Conservation (phyloP, 1,140 invertebrate genomes). For the Theocolax elegans region DNA sequence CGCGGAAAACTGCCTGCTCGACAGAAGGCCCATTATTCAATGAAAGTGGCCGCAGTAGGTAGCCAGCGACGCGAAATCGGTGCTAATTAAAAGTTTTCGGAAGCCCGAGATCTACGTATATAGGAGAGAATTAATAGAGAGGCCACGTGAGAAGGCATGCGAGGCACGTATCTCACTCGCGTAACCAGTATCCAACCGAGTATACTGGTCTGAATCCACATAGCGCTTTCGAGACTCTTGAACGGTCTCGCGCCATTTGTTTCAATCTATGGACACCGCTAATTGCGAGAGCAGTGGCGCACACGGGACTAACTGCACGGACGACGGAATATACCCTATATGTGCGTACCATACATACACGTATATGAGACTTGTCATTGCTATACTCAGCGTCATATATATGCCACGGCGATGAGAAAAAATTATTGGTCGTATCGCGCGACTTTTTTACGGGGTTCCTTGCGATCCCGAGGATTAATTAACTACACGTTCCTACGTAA, state of each 20-base stretch:
- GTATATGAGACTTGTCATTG: no score
- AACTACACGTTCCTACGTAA: no score
- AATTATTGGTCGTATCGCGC: not conserved
- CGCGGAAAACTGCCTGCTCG: no score
- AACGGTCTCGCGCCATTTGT: conserved; percentile 54
- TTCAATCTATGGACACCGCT: conserved; percentile 63
- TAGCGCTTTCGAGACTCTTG: not conserved
- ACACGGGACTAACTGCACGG: no score
- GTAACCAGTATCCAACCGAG: no score
- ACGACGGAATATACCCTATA: no score
- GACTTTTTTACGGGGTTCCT: no score
- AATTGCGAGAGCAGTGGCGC: conserved; percentile 50
- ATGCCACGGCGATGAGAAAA: not conserved
- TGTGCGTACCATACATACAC: not conserved
- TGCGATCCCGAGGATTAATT: no score
- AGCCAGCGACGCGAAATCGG: no score
- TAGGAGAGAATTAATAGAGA: conserved; percentile 21
- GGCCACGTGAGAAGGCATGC: conserved; percentile 54
- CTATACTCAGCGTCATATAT: no score
- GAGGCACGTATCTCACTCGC: conserved; percentile 20
- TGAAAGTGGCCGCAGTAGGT: no score
- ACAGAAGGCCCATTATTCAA: conserved; percentile 25
- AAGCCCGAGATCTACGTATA: conserved; percentile 4
- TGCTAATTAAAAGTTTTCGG: conserved; percentile 35
- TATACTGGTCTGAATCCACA: not conserved